phyloP scores from a whole-genome alignment of 1,140 invertebrate genomes.

The Drosophila guanche region DNA sequence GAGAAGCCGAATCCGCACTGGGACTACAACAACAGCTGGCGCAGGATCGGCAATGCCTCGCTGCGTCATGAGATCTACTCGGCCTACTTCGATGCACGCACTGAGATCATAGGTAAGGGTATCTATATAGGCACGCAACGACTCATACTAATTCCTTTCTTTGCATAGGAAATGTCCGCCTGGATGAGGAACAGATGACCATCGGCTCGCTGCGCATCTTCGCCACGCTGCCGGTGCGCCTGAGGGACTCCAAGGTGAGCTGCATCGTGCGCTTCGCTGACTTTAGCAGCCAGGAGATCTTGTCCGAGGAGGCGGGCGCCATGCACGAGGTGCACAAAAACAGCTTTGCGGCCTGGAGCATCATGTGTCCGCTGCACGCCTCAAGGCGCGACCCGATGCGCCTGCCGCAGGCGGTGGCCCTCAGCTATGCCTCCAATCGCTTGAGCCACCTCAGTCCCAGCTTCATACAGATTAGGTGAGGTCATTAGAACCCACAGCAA shows the following conservation, averaged over 20 bases:
- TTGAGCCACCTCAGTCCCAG: slow-evolving; percentile 70
- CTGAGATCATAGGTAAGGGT: slow-evolving; percentile 65
- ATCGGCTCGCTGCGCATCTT: slow-evolving; percentile 72
- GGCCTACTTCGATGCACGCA: slow-evolving; percentile 76
- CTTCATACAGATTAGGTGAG: slow-evolving; percentile 73
- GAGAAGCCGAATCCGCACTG: slow-evolving; percentile 69
- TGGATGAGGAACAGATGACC: slow-evolving; percentile 58
- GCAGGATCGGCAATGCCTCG: slow-evolving; percentile 61
- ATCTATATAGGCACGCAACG: not conserved
- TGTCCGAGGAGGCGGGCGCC: slow-evolving; percentile 60
- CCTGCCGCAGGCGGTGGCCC: slow-evolving; percentile 68
- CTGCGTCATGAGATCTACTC: slow-evolving; percentile 72
- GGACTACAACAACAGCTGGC: slow-evolving; percentile 77
- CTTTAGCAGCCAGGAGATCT: slow-evolving; percentile 58
- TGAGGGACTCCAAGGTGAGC: slow-evolving; percentile 56
- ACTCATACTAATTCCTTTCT: not conserved
- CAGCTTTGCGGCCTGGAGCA: slow-evolving; percentile 72
- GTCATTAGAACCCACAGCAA: too few species aligned
- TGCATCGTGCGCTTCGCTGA: slow-evolving; percentile 73
- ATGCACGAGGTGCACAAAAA: slow-evolving; percentile 77
- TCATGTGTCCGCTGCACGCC: slow-evolving; percentile 72
- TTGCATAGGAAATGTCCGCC: slow-evolving; percentile 43
- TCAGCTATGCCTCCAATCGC: slow-evolving; percentile 67
- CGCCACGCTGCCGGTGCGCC: slow-evolving; percentile 64
- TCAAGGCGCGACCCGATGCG: slow-evolving; percentile 29